Evolutionary conservation across 2,797 vertebrate species (phyloP), one percentile per base, ranked within the genome.

Genomic region (Thunnus albacares): DNA sequence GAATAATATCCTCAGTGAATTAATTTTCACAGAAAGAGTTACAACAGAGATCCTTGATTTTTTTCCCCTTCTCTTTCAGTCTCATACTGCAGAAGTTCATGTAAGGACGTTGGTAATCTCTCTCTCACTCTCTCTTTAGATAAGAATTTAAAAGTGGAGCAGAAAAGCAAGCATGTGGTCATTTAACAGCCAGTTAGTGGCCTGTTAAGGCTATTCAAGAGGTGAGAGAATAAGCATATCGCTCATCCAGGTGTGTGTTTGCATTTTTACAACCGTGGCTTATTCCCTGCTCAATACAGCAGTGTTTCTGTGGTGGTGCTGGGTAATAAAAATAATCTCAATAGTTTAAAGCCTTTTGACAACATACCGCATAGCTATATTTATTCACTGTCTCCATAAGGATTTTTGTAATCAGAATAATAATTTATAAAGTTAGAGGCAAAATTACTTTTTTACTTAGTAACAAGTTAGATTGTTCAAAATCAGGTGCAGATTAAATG

Each of bases 1-100:
- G 76, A 85, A 81, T 81, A 86, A 86, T 73, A 55, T 51, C 80
- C 49, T 84, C 59, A n/a, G 81, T 66, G 80, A 76, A 76, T 77
- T 76, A 4, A 55, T 59, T 77, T 81, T 67, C 67, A 70, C 63
- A 56, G 45, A 41, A 60, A 24, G 61, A 60, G 47, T 69, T 51
- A 75, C 56, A 75, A 78, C 53, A 3, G 5, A 75, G 56, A 22
- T 41, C 41, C 58, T 80, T 77, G 22, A 28, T 67, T 68, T 45
- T 47, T 17, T 56, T 70, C 33, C 38, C 38, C 38, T 13, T 41
- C 11, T 66, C 20, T 67, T 30, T 74, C 26, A 35, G 24, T 64
- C n/a, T 41, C 58, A 58, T 33, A 8, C 56, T 7, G 62, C 63
- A 74, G 24, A 63, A 47, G 67, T 58, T 84, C 9, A 53, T 33